Base-by-base conservation (phyloP, 2,113 vertebrate species). In the rabbit (Oryctolagus cuniculus) region DNA sequence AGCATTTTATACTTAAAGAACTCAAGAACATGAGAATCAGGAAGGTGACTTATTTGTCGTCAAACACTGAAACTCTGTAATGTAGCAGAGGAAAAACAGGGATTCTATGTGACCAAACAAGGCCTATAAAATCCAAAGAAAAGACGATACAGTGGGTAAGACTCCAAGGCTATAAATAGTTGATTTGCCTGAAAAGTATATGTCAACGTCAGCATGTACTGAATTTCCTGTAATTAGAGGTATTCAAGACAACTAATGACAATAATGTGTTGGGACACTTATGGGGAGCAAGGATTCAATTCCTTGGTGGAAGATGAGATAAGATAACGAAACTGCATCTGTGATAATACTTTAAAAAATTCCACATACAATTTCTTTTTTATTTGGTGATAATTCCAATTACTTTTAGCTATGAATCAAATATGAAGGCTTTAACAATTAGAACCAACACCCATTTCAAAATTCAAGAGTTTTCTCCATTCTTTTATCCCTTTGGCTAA, bases 381-480 rank as follows among this genome's bases (percentile, higher is more conserved):
- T 94, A 16, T 25, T 82, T 94, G 73, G 80, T 89, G 55, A 91
- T 77, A 70, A 75, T 96, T 96, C 86, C 83, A 75, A 44, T 88
- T 72, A 51, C 92, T 66, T 84, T 96, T 63, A 75, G 44, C 64
- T 24, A 27, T 63, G 31, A 91, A 66, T 91, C 51, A 92, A 80
- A 90, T 31, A 29, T 90, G 10, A 89, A 83, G 77, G 63, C 61
- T 79, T 79, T 89, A 89, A 25, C 66, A 94, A 93, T 63, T 72
- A 92, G 64, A 94, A 91, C 17, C 44, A 93, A 85, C 6, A 94
- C 11, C 25, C 17, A 38, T 87, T 94, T 88, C 64, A 96, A 90
- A 93, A 95, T 96, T 92, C 80, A 95, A 94, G 75, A 29, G 44
- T 87, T 91, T 90, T 87, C 49, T 90, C 16, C 38, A 27, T 4